Base-by-base conservation (phyloP, 1,140 invertebrate species). In the Kradibia gibbosae region DNA sequence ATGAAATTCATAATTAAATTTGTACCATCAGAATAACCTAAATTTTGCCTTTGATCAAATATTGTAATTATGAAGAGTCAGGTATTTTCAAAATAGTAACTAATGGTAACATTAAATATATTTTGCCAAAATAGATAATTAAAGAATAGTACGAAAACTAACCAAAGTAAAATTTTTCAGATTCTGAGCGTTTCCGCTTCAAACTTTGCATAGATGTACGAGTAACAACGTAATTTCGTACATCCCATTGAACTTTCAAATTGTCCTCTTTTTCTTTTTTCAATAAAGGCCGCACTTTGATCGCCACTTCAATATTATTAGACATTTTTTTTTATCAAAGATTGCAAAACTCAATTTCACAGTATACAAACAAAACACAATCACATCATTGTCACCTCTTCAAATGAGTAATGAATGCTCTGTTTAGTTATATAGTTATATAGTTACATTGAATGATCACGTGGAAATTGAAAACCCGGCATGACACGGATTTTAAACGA, bases 221-320 rank as follows among this genome's bases (percentile, higher is more conserved):
- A 3, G 31, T 28, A 34, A 76, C 39, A 60, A 42, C 28, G 82
- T 94, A 93, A 57, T 91, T 92, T 45, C 92, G 90, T 50, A 93
- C 90, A 5, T 88, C 86, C 95, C 95, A 96, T 86, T 94, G 92
- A 71, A 91, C 86, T 22, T 88, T 83, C 22, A 92, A 86, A 82
- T 93, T 92, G 1, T 93, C 92, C 53, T 93, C 92, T 65, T 92
- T 88, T 90, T 95, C 94, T 25, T 93, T 92, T 81, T 90, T 85
- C 83, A 95, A 94, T 31, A 95, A 88, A 31, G 95, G 95, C 70
- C 95, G 92, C 57, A 95, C 91, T 91, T 95, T 94, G 60, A 96
- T 94, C 53, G 95, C 95, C 28, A 96, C 95, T 91, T 94, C 93
- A 39, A 95, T 94, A 85, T 93, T 95, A 85, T 93, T 92, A 0